Conservation (phyloP, 2,113 vertebrate genomes). For the Elgaria multicarinata region DNA sequence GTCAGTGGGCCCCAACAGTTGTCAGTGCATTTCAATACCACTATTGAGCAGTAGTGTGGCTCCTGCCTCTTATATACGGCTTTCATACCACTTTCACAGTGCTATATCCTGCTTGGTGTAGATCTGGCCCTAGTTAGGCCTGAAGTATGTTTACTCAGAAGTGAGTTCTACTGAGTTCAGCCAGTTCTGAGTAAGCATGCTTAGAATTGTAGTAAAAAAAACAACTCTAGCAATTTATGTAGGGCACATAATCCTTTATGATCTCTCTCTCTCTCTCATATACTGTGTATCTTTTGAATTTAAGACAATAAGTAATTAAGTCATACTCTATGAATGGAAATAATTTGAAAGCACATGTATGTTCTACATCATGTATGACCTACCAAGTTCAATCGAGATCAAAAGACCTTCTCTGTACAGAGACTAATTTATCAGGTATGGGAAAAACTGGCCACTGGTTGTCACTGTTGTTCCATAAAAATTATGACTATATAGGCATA, state of each 20-base stretch:
- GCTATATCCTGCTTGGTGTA: too few relatives aligned
- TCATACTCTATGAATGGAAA: background rate
- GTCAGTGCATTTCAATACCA: too few relatives aligned
- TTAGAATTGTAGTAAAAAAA: background rate
- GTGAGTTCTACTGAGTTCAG: background rate
- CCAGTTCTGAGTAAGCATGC: background rate
- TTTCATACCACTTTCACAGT: too few relatives aligned
- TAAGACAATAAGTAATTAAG: background rate
- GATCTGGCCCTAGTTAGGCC: background rate
- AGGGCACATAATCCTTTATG: background rate
- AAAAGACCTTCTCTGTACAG: background rate
- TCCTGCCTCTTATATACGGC: too few relatives aligned
- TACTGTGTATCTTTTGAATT: background rate
- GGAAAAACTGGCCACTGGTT: conserved; percentile 72
- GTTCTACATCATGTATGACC: background rate
- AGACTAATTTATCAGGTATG: background rate
- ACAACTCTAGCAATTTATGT: background rate
- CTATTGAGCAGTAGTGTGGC: too few relatives aligned
- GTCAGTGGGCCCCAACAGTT: too few relatives aligned
- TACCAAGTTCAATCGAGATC: background rate
- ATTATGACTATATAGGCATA: background rate
- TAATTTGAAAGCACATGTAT: background rate
- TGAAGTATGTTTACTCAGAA: background rate
- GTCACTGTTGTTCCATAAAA: conserved; percentile 81
- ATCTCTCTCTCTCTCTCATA: background rate